These are phyloP conservation scores for Matsumurasca onukii DNA, from an alignment of 1,140 invertebrate species.

Conservation along the genomic window DNA sequence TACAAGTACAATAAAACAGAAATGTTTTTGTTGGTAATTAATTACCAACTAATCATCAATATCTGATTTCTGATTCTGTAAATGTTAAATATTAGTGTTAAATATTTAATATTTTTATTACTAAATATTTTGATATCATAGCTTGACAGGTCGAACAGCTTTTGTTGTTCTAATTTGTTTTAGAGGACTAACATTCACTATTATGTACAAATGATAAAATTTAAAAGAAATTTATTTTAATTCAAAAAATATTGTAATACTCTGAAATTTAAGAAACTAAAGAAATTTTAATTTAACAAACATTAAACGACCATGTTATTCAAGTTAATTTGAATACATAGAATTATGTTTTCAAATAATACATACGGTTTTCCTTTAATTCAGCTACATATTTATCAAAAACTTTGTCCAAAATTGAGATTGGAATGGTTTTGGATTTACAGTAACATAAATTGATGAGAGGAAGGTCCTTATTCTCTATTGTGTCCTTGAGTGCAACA, in stretches of 20 bases:
- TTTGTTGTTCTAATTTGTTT: no score
- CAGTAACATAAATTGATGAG: neutral
- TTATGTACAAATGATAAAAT: neutral
- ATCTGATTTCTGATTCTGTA: no score
- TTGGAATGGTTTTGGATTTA: neutral
- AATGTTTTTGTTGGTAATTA: no score
- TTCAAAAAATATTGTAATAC: neutral
- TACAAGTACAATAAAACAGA: no score
- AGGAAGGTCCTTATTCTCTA: neutral
- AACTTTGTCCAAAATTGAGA: conserved; percentile 2
- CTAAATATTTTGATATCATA: no score
- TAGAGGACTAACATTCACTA: no score
- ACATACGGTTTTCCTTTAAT: neutral
- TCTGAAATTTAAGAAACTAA: neutral
- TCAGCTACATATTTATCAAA: conserved; percentile 4
- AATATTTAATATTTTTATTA: no score
- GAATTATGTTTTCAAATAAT: neutral
- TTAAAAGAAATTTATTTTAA: neutral
- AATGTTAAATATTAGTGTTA: no score
- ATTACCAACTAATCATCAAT: no score
- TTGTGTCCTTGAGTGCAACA: neutral
- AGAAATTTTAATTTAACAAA: neutral
- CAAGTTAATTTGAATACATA: neutral
- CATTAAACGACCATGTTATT: neutral
- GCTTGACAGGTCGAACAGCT: no score